Evolutionary conservation across 2,888 invertebrate species (phyloP).

Genomic region (Lycophotia porphyrea): DNA sequence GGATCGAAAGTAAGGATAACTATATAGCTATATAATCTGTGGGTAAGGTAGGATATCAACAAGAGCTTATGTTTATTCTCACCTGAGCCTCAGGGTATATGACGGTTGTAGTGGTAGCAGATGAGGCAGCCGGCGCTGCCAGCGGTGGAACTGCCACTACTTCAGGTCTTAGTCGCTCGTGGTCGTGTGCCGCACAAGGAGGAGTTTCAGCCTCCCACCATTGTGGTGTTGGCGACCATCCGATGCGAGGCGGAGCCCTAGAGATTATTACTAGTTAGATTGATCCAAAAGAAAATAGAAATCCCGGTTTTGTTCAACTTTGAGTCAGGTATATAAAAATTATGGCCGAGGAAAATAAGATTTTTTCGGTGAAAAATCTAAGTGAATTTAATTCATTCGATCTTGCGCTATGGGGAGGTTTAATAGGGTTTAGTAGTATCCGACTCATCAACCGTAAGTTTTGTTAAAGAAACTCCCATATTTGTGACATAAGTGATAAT

Average conservation of each 20-base stretch:
- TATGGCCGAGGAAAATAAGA: neutral
- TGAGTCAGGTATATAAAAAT: neutral
- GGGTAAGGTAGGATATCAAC: no score
- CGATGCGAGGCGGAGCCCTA: conserved; percentile 84
- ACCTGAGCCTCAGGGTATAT: conserved; percentile 98
- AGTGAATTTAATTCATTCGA: no score
- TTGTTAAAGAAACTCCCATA: no score
- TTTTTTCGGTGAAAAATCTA: neutral
- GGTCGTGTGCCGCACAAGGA: conserved; percentile 95
- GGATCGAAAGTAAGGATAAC: no score
- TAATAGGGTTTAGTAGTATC: neutral
- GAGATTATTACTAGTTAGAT: conserved; percentile 26
- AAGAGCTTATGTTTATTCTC: neutral
- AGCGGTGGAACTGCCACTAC: conserved; percentile 97
- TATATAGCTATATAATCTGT: no score
- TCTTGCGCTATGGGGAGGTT: no score
- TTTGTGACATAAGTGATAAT: neutral
- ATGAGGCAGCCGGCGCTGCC: conserved; percentile 96
- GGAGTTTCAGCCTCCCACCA: conserved; percentile 90
- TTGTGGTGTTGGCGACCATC: conserved; percentile 88
- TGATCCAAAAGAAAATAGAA: neutral
- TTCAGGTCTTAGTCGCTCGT: conserved; percentile 95
- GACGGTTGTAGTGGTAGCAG: conserved; percentile 95
- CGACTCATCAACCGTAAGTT: neutral
- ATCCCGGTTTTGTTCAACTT: neutral